Conservation (phyloP, 2,888 invertebrate species). For the Theristus sp. region DNA sequence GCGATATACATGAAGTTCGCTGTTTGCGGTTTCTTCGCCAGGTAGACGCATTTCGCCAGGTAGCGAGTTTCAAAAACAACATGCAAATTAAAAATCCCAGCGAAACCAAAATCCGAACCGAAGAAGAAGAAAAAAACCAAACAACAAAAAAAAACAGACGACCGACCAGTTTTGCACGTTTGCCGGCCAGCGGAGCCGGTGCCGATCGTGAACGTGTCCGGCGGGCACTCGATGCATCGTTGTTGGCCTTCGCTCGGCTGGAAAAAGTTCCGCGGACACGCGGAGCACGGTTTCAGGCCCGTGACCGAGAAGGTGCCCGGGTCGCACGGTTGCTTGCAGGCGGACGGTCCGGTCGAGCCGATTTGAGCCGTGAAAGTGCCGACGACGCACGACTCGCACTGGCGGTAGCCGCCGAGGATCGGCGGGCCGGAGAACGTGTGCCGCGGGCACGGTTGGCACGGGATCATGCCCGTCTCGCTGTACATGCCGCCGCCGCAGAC, state of each 20-base stretch:
- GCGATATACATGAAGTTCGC: too few species aligned
- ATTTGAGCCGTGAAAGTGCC: slow-evolving; percentile 32
- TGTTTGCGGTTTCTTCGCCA: too few species aligned
- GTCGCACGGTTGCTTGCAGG: slow-evolving; percentile 53
- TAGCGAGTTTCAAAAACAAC: too few species aligned
- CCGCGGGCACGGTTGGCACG: slow-evolving; percentile 78
- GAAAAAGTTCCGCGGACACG: slow-evolving; percentile 76
- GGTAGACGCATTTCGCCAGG: too few species aligned
- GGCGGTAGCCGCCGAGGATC: slow-evolving; percentile 16
- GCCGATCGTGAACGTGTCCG: slow-evolving; percentile 64
- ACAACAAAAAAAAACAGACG: too few species aligned
- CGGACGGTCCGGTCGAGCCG: slow-evolving; percentile 28
- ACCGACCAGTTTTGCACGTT: slow-evolving; percentile 46
- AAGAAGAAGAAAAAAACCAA: too few species aligned
- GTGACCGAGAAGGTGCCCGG: slow-evolving; percentile 62
- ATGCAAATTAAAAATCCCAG: too few species aligned
- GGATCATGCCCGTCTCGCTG: slow-evolving; percentile 78
- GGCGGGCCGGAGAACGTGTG: slow-evolving; percentile 50
- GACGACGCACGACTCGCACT: slow-evolving; percentile 57
- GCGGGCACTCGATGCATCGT: slow-evolving; percentile 69
- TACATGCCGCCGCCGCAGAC: slow-evolving; percentile 85
- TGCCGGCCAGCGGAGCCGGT: slow-evolving; percentile 60
- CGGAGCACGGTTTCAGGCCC: slow-evolving; percentile 56
- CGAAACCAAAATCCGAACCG: too few species aligned
- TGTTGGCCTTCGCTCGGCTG: slow-evolving; percentile 66